Evolutionary conservation across 2,888 invertebrate species (phyloP).

Genomic region (Clepsis dumicolana): DNA sequence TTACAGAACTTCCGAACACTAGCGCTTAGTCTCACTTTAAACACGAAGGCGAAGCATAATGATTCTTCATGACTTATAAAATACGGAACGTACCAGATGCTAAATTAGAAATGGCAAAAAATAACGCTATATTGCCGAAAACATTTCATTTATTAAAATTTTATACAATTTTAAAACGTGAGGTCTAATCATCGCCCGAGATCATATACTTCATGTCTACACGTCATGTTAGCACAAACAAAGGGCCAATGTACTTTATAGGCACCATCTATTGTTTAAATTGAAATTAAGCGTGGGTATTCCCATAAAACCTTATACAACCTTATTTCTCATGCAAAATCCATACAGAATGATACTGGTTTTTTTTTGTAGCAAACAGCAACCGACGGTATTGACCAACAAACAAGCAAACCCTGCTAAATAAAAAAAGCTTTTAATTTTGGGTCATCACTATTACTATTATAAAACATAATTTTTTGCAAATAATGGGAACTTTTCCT

Average conservation of each 20-base stretch:
- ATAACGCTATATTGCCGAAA: too few species aligned
- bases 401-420: neutral
- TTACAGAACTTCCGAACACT: conserved; percentile 9
- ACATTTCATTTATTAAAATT: too few species aligned
- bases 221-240: too few species aligned
- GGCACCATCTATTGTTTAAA: neutral
- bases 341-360: neutral
- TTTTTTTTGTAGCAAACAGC: neutral
- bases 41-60: neutral
- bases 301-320: neutral
- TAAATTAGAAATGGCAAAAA: too few species aligned
- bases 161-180: too few species aligned
- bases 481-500: neutral
- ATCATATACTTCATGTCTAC: too few species aligned
- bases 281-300: neutral
- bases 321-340: neutral
- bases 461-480: neutral
- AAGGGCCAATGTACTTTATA: neutral
- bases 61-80: neutral
- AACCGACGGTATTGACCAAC: neutral
- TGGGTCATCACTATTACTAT: neutral
- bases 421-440: neutral
- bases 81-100: too few species aligned
- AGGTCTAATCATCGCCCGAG: too few species aligned
- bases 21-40: neutral